Percentiles rank a stretch among this genome's conserved stretches.
phyloP scores from a whole-genome alignment of 1,140 invertebrate genomes.

The Drosophila funebris region DNA sequence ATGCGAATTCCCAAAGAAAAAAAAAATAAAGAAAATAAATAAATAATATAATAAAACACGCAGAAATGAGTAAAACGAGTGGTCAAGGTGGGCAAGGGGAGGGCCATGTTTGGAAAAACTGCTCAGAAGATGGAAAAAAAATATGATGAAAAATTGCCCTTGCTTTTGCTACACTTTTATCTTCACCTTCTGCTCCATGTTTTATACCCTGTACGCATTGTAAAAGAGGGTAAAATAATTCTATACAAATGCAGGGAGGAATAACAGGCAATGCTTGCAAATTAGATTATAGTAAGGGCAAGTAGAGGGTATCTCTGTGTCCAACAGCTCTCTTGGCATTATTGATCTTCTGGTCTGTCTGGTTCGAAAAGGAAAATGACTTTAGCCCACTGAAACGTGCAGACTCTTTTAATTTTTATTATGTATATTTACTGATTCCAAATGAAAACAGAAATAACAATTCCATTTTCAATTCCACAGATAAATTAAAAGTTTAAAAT shows the following conservation, averaged over 20 bases:
- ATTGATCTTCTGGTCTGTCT: slow-evolving; percentile 27
- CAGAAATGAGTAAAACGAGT: slow-evolving; percentile 37
- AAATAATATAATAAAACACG: slow-evolving; percentile 36
- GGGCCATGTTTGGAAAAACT: slow-evolving; percentile 31
- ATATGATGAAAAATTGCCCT: slow-evolving; percentile 27
- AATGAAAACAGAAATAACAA: slow-evolving; percentile 66
- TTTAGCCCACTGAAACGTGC: slow-evolving; percentile 29
- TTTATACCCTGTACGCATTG: neutral
- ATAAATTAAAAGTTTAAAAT: slow-evolving; percentile 67
- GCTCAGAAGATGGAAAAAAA: slow-evolving; percentile 19
- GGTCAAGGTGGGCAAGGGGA: slow-evolving; percentile 61
- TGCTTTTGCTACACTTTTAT: neutral
- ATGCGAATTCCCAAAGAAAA: slow-evolving; percentile 15
- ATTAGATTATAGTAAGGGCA: neutral
- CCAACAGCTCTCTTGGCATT: neutral
- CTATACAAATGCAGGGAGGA: neutral
- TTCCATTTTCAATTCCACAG: slow-evolving; percentile 43
- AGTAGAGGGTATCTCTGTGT: neutral
- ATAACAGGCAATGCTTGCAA: neutral
- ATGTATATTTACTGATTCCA: slow-evolving; percentile 73
- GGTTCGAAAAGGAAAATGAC: slow-evolving; percentile 38
- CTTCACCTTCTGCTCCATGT: neutral
- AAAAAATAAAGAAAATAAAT: slow-evolving; percentile 19
- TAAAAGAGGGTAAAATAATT: neutral
- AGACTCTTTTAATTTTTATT: slow-evolving; percentile 35